These are phyloP conservation scores for Pristionchus japonicus DNA, from an alignment of 2,888 invertebrate species.

Conservation along the genomic window DNA sequence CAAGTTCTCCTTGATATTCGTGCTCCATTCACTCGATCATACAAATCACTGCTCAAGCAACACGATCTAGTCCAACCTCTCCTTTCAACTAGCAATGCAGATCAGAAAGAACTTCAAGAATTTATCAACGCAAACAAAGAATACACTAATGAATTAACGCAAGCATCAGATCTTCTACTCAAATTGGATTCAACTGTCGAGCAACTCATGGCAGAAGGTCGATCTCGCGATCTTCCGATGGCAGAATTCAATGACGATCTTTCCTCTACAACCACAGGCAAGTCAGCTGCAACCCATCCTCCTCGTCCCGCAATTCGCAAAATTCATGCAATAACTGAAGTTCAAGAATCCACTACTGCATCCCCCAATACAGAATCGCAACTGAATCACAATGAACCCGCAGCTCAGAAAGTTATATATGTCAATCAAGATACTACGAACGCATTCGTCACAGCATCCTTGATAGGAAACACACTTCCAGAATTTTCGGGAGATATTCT, in stretches of 20 bases:
- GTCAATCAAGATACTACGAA: background rate
- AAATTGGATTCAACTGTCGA: background rate
- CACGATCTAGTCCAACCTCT: background rate
- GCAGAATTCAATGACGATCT: background rate
- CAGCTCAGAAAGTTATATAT: too few species aligned
- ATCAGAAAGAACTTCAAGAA: too few species aligned
- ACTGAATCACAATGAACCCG: too few species aligned
- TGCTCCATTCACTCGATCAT: background rate
- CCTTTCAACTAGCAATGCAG: background rate
- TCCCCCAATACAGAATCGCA: too few species aligned
- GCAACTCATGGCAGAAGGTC: background rate
- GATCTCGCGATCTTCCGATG: background rate
- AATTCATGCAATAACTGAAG: too few species aligned
- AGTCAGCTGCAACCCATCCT: background rate
- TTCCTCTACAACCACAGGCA: background rate
- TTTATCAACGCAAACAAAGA: background rate
- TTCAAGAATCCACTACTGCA: too few species aligned
- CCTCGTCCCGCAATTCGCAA: background rate
- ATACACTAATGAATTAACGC: background rate
- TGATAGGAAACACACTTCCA: constrained; percentile 3
- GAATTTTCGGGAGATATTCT: constrained; percentile 14
- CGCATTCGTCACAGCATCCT: background rate
- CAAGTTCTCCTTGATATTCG: background rate
- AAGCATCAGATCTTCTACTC: background rate
- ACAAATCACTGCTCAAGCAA: background rate